A percentile compares a stretch with the other conserved stretches of the same genome.
These are phyloP conservation scores for Cancer borealis DNA, from an alignment of 2,888 invertebrate species.

Conservation along the genomic window DNA sequence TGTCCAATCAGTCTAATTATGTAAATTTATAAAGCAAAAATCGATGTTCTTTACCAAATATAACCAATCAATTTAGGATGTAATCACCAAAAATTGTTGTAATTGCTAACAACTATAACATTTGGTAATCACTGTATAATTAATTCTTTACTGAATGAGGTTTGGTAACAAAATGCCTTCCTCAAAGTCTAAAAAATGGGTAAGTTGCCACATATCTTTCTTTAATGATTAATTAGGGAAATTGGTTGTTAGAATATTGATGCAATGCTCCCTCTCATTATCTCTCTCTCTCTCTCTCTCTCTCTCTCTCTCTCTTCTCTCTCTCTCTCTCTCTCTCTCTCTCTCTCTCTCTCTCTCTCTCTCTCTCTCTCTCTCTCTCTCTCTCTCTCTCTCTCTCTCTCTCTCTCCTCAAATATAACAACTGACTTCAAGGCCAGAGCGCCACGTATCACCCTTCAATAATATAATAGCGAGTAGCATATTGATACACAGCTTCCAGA, in stretches of 20 bases:
- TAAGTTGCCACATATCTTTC: not conserved
- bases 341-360: too few species aligned
- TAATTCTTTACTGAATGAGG: not conserved
- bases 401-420: too few species aligned
- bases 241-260: not conserved
- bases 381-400: too few species aligned
- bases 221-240: not conserved
- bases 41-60: not conserved
- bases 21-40: not conserved
- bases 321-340: not conserved
- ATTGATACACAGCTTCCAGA: not conserved
- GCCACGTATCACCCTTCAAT: not conserved
- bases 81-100: not conserved
- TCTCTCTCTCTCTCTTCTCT: conserved; percentile 15
- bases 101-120: not conserved
- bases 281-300: not conserved
- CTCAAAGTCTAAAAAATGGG: not conserved
- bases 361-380: too few species aligned
- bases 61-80: not conserved
- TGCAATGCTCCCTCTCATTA: not conserved
- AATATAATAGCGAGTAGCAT: not conserved
- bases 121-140: not conserved
- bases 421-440: too few species aligned
- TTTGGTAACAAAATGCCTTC: not conserved
- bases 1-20: not conserved